Evolutionary conservation across 2,888 invertebrate species (phyloP), one percentile per base, ranked within the genome.

Genomic region (Mellilla xanthometata): DNA sequence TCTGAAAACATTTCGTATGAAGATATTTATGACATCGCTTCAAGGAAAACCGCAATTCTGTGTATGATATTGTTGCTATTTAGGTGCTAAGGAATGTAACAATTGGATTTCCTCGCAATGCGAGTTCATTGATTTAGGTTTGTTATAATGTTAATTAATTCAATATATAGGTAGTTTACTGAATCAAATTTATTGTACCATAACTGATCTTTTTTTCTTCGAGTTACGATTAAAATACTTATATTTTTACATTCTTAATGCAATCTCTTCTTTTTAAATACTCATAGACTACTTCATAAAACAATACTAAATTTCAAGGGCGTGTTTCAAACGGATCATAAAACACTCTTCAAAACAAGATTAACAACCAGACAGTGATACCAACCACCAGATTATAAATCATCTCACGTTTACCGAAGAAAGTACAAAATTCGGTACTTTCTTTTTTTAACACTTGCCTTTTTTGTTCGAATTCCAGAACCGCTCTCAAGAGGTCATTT

Each of bases 401-500:
- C 32, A 11, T 12, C 32, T 28, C 32, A 24, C 8, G 35, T 45
- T 44, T 26, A 9, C 9, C 19, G 23, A 47, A 41, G 47, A 47
- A 47, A 41, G 47, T 38, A 31, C 40, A 30, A 39, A 39, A 39
- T 40, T 30, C 27, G 19, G 23, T 28, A 41, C 47, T 41, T 47
- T 47, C 47, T 47, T 34, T 39, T 26, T 24, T 12, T 31, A 36
- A 32, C 39, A 35, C 12, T 26, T 12, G 29, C 26, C 12, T 35
- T 41, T 47, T 39, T 48, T 39, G 38, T 48, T 39, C 41, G 61
- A 62, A 68, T 68, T 68, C 58, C 56, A 35, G 33, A 35, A 29
- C 30, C 30, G 24, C 27, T 38, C 47, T 39, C 34, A 45, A 57
- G 58, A 65, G 68, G 66, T 65, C 69, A 57, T 56, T 64, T 48